These are phyloP conservation scores for Cactoblastis cactorum DNA, from an alignment of 2,888 invertebrate species.

Conservation along the genomic window DNA sequence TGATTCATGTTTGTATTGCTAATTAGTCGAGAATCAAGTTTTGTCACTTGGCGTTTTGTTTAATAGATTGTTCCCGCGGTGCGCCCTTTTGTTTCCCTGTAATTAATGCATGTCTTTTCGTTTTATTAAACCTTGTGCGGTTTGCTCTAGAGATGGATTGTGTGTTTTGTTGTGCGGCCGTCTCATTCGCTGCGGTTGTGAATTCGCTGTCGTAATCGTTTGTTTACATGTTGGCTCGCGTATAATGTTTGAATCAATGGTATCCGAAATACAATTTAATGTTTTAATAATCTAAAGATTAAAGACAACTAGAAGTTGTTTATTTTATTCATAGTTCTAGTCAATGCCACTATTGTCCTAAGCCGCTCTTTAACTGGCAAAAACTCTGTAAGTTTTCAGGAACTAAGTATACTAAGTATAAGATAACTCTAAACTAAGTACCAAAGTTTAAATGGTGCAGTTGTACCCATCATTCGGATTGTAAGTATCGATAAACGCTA, in stretches of 20 bases:
- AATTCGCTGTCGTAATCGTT: background rate
- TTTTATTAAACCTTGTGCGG: conserved; percentile 25
- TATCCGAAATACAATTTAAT: background rate
- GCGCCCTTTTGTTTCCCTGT: conserved; percentile 50
- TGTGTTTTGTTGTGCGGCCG: background rate
- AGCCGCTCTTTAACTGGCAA: no score
- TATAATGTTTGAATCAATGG: background rate
- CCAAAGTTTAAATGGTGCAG: background rate
- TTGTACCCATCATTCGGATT: background rate
- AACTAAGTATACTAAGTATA: no score
- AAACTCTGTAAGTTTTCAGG: no score
- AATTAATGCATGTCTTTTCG: conserved; percentile 52
- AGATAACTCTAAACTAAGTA: background rate
- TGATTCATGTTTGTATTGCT: conserved; percentile 80
- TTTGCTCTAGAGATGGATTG: conserved; percentile 8
- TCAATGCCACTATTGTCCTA: no score
- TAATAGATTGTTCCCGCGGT: conserved; percentile 65
- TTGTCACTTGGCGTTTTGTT: conserved; percentile 72
- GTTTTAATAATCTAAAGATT: no score
- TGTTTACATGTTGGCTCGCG: background rate
- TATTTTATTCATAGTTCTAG: no score
- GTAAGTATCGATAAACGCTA: background rate
- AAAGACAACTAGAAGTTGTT: no score
- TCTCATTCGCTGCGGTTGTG: background rate
- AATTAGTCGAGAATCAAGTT: conserved; percentile 77